These are phyloP conservation scores for Lacanobia wlatinum DNA, from an alignment of 2,888 invertebrate genomes.

Conservation along the genomic window DNA sequence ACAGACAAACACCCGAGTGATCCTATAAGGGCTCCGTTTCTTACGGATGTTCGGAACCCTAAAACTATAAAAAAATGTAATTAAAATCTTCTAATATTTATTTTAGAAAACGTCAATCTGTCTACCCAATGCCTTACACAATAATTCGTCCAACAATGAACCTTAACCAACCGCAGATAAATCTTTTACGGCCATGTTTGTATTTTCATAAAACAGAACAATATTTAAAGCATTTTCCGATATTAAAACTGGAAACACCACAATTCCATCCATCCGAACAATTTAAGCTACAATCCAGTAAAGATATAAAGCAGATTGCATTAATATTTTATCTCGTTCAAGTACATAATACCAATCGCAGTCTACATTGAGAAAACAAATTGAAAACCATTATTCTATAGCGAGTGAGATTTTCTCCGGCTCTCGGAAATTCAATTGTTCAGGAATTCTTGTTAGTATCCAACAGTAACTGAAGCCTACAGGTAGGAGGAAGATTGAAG, in stretches of 20 bases:
- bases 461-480: slow-evolving; percentile 34
- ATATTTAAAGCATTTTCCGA: slow-evolving; percentile 7
- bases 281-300: slow-evolving; percentile 21
- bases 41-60: too few relatives aligned
- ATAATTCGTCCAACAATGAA: background rate
- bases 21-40: too few relatives aligned
- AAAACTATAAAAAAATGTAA: too few relatives aligned
- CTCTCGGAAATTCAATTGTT: slow-evolving; percentile 63
- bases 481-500: slow-evolving; percentile 37
- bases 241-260: slow-evolving; percentile 4
- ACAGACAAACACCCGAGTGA: too few relatives aligned
- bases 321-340: slow-evolving; percentile 47
- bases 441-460: slow-evolving; percentile 46
- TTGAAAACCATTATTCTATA: slow-evolving; percentile 62
- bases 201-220: slow-evolving; percentile 3
- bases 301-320: slow-evolving; percentile 37
- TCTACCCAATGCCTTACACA: background rate
- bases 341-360: slow-evolving; percentile 51
- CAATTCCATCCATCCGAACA: slow-evolving; percentile 20
- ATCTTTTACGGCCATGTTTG: background rate
- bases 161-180: background rate
- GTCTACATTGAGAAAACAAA: slow-evolving; percentile 52
- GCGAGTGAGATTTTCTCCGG: slow-evolving; percentile 49
- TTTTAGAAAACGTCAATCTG: background rate
- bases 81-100: too few relatives aligned